Conservation (phyloP, 2,113 vertebrate species). For the Spea bombifrons region DNA sequence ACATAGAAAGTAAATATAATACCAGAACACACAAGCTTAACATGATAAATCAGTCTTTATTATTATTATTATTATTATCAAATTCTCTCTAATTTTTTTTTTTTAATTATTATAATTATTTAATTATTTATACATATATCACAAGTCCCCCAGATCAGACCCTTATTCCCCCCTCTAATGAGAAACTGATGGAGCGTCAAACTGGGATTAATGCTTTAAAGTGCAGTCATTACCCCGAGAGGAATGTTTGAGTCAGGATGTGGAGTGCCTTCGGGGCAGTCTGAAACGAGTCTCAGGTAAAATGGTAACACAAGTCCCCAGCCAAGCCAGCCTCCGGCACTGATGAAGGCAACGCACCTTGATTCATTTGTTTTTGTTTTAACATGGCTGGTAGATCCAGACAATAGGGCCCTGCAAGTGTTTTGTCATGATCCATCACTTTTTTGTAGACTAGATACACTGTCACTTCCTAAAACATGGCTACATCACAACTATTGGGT, state of each 20-base stretch:
- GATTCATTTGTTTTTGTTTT: constrained; percentile 45
- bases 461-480: constrained; percentile 43
- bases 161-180: constrained; percentile 37
- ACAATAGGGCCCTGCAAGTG: constrained; percentile 38
- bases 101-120: too few relatives aligned
- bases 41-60: too few relatives aligned
- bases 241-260: constrained; percentile 39
- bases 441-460: constrained; percentile 26
- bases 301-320: constrained; percentile 26
- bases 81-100: too few relatives aligned
- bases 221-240: constrained; percentile 18
- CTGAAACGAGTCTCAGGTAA: constrained; percentile 21
- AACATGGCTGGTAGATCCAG: constrained; percentile 28
- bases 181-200: constrained; percentile 17
- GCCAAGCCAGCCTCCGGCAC: neutral
- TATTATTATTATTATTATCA: too few relatives aligned
- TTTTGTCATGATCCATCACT: constrained; percentile 48
- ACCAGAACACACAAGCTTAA: too few relatives aligned
- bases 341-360: constrained; percentile 10
- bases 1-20: too few relatives aligned
- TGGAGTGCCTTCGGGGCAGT: constrained; percentile 31
- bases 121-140: too few relatives aligned
- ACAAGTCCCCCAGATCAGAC: constrained; percentile 61
- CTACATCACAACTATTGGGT: constrained; percentile 11
- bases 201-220: constrained; percentile 22